A percentile compares a stretch with the other conserved stretches of the same genome.
Evolutionary conservation across 2,113 vertebrate species (phyloP).

Genomic region (Paratilapia polleni): DNA sequence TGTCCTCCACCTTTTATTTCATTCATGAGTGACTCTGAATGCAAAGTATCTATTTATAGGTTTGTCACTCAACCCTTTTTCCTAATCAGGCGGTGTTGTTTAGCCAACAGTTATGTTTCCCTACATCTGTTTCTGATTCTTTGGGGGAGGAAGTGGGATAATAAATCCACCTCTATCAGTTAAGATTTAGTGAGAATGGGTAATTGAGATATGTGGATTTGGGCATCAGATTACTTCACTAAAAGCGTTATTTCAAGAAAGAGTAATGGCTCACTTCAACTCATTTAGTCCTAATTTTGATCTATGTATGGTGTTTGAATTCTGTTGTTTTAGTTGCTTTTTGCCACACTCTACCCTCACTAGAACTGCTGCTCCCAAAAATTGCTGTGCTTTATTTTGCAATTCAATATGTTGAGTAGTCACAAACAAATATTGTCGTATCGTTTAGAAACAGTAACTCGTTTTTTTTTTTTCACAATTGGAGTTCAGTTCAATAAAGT

Average conservation of each 20-base stretch:
- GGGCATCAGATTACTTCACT: constrained; percentile 50
- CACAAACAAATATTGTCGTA: neutral
- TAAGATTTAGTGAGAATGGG: constrained; percentile 60
- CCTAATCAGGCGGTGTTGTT: constrained; percentile 53
- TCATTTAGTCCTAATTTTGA: constrained; percentile 34
- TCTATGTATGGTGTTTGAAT: constrained; percentile 22
- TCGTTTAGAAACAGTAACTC: neutral
- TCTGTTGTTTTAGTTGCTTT: neutral
- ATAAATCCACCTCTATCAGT: constrained; percentile 65
- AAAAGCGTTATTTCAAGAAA: constrained; percentile 50
- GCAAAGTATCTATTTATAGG: constrained; percentile 55
- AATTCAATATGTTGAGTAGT: neutral
- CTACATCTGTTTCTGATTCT: constrained; percentile 76
- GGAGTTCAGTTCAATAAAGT: neutral
- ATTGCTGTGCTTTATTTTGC: neutral
- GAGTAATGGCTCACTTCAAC: constrained; percentile 36
- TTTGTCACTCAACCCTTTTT: constrained; percentile 48
- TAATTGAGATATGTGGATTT: constrained; percentile 60
- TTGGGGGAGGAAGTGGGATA: constrained; percentile 7
- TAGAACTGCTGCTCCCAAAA: neutral
- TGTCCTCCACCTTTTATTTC: constrained; percentile 40
- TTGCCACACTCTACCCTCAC: neutral
- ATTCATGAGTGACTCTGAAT: constrained; percentile 46
- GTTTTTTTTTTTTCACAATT: neutral
- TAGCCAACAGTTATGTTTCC: constrained; percentile 37